Conservation (phyloP, 2,888 invertebrate species). For the Tetanocera ferruginea region DNA sequence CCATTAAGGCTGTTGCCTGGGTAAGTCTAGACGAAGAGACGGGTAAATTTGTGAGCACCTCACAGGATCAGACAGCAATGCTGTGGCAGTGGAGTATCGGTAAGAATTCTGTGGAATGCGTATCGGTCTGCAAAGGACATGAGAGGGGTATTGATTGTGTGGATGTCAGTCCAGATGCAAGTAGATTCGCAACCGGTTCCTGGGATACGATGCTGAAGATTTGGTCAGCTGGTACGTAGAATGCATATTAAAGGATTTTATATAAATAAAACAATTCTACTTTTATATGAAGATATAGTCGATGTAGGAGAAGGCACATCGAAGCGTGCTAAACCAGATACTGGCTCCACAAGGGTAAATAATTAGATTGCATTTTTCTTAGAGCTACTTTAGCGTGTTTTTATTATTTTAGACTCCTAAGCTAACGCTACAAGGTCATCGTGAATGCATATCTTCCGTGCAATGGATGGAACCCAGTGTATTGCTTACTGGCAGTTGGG, state of each 20-base stretch:
- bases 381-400: neutral
- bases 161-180: conserved; percentile 78
- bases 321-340: conserved; percentile 71
- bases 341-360: conserved; percentile 74
- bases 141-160: conserved; percentile 93
- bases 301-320: conserved; percentile 74
- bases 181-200: conserved; percentile 84
- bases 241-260: neutral
- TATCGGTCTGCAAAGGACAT: conserved; percentile 89
- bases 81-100: conserved; percentile 89
- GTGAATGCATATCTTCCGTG: conserved; percentile 88
- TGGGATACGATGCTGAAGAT: conserved; percentile 94
- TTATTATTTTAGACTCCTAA: conserved; percentile 77
- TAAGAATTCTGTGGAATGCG: conserved; percentile 82
- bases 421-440: conserved; percentile 91
- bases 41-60: conserved; percentile 83
- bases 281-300: conserved; percentile 69
- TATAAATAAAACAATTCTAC: neutral
- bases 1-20: conserved; percentile 92
- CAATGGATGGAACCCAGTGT: conserved; percentile 86
- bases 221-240: conserved; percentile 82
- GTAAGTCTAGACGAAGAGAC: conserved; percentile 77
- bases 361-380: neutral
- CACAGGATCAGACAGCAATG: conserved; percentile 92
- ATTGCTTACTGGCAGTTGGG: conserved; percentile 92